These are phyloP conservation scores for Flabesymbios commensalis DNA, from an alignment of 2,888 invertebrate species.

Conservation along the genomic window DNA sequence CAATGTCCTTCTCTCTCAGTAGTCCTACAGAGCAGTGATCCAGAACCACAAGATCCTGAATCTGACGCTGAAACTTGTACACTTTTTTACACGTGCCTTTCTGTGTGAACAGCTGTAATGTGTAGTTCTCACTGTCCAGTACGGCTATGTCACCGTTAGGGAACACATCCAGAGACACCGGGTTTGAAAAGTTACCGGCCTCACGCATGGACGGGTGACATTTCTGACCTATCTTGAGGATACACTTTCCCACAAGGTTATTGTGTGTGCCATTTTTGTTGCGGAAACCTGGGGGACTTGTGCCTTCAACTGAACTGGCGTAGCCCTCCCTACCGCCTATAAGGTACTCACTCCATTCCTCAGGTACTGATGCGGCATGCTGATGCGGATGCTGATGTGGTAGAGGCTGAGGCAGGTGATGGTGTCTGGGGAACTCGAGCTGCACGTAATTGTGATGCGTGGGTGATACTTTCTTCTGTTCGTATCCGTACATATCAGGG, in stretches of 20 bases:
- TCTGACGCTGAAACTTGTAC: neutral
- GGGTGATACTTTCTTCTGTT: too few species aligned
- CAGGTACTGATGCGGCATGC: too few species aligned
- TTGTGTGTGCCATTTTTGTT: neutral
- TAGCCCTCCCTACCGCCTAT: too few species aligned
- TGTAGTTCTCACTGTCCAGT: conserved; percentile 2
- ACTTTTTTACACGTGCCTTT: conserved; percentile 3
- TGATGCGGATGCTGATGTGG: too few species aligned
- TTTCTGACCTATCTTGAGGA: neutral
- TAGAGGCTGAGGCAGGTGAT: too few species aligned
- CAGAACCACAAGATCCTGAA: neutral
- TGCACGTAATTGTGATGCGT: too few species aligned
- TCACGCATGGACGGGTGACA: neutral
- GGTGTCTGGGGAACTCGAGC: too few species aligned
- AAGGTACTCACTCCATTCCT: too few species aligned
- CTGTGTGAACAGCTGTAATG: neutral
- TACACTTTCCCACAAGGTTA: too few species aligned
- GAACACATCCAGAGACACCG: neutral
- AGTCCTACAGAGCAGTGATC: neutral
- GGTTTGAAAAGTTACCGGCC: neutral
- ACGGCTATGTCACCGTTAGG: neutral
- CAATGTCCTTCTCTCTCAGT: neutral
- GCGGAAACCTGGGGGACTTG: neutral
- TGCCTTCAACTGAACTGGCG: too few species aligned
- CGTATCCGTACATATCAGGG: too few species aligned